These are phyloP conservation scores for Balaeniceps rex DNA, from an alignment of 2,113 vertebrate species.

Conservation along the genomic window DNA sequence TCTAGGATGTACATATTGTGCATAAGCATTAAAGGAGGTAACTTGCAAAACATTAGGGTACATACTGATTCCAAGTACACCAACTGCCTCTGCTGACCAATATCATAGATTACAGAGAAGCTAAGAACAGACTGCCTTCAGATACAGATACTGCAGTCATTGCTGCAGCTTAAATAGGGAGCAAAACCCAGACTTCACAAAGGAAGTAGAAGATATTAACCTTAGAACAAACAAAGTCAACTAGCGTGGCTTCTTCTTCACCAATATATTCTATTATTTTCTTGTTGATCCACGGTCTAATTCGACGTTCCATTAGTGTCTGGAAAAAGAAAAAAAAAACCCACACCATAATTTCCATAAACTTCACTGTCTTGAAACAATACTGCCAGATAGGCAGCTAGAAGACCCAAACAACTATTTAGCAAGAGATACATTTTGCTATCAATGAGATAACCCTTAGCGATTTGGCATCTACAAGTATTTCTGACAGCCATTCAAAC, in stretches of 20 bases:
- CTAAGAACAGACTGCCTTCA: not conserved
- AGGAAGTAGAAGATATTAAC: slow-evolving; percentile 58
- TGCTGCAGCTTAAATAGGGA: not conserved
- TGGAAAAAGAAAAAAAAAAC: slow-evolving; percentile 32
- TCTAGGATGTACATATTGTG: not conserved
- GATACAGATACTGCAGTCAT: not conserved
- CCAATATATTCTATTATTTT: slow-evolving; percentile 99
- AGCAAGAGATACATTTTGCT: not conserved
- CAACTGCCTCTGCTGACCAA: not conserved
- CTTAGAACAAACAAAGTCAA: slow-evolving; percentile 99
- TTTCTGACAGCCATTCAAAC: not conserved
- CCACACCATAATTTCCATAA: not conserved
- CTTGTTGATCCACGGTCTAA: slow-evolving; percentile 99
- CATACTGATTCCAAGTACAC: not conserved
- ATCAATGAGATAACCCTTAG: not conserved
- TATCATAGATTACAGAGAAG: not conserved
- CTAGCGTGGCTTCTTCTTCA: slow-evolving; percentile 95
- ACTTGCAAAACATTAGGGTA: not conserved
- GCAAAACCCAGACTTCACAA: not conserved
- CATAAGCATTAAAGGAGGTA: not conserved
- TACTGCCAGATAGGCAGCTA: not conserved
- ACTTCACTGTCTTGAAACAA: not conserved
- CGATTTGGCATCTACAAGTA: not conserved
- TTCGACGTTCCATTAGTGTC: slow-evolving; percentile 95
- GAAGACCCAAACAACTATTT: not conserved